Base-by-base conservation (phyloP, 1,140 invertebrate species). In the Pseudomyrmex flavicornis region DNA sequence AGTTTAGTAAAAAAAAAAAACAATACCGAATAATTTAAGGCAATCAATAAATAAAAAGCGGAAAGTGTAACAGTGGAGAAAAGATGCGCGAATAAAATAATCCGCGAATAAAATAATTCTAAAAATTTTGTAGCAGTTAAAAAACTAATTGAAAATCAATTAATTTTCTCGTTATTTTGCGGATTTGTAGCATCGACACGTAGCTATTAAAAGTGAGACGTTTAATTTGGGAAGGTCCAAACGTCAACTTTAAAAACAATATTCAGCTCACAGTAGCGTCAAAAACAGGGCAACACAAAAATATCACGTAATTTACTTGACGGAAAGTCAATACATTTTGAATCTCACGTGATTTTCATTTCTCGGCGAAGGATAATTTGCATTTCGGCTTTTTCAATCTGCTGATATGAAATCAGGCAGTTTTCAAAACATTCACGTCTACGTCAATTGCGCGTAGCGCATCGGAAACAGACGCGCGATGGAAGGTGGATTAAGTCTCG, bases 401-500 rank as follows among this genome's bases (percentile, higher is more conserved):
- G n/a, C 65, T 58, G 65, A 70, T 59, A 65, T 59, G 76, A 70
- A 80, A 80, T 80, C 66, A 70, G 66, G 22, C 54, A 80, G 66
- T 70, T 80, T 80, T 70, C 15, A 70, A 80, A 70, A 80, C 65
- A 80, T 80, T 70, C 76, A 69, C 65, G 65, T 59, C 65, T 79
- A 35, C 35, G 66, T 44, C 44, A 44, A 15, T 46, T 48, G 65
- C 35, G 13, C 8, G 10, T 54, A 13, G 74, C 61, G 61, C 61
- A 54, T 65, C 15, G 74, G 35, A 26, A 58, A n/a, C 75, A 10
- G 65, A 13, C 44, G 75, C 35, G 35, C 35, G 35, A 35, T 35
- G 35, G 17, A 77, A 46, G 48, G 50, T 68, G 63, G 65, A 79
- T 70, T 79, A 79, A 79, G 76, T 84, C 66, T 59, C 73, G 46